Base-by-base conservation (phyloP, 2,113 vertebrate species). In the Phrynosoma blainvillii region DNA sequence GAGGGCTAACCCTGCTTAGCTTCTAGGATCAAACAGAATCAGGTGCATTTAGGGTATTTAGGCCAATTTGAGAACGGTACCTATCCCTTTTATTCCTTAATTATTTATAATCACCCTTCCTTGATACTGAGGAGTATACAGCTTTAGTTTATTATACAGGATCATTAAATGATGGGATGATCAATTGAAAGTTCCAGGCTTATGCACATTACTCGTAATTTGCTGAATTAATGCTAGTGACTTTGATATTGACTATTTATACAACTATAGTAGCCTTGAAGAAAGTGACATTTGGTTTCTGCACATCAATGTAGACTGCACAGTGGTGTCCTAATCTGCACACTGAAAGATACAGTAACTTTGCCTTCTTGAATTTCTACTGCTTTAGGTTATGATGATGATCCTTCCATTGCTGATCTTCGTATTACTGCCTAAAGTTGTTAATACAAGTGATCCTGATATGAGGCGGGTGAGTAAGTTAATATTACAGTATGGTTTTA, bases 361-460 rank as follows among this genome's bases (percentile, higher is more conserved):
- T 54, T 30, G 18, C 36, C 88, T 92, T 66, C 30, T 80, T 95
- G 2, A 86, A 36, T 82, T 82, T 87, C 74, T 90, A 30, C 65
- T 87, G 88, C 94, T 66, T 90, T 78, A 99, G 99, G 99, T 99
- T 88, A 98, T 99, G 98, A 99, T 99, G 99, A 99, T 99, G 99
- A 98, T 99, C 92, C 98, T 99, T 85, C 99, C 99, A 0, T 96
- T 99, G 92, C 95, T 99, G 93, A 99, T 99, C 94, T 99, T 99
- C 91, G 98, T 99, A 87, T 96, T 99, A 82, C 96, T 99, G 82
- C 99, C 99, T 76, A 99, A 99, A 95, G 99, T 99, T 89, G 98
- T 99, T 87, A 99, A 99, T 92, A 99, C 99, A 86, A 99, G 99
- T 89, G 99, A 99, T 90, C 99, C 99, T 90, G 99, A 99, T 91